These are phyloP conservation scores for Nannoperca australis DNA, from an alignment of 2,797 vertebrate genomes.

Conservation along the genomic window DNA sequence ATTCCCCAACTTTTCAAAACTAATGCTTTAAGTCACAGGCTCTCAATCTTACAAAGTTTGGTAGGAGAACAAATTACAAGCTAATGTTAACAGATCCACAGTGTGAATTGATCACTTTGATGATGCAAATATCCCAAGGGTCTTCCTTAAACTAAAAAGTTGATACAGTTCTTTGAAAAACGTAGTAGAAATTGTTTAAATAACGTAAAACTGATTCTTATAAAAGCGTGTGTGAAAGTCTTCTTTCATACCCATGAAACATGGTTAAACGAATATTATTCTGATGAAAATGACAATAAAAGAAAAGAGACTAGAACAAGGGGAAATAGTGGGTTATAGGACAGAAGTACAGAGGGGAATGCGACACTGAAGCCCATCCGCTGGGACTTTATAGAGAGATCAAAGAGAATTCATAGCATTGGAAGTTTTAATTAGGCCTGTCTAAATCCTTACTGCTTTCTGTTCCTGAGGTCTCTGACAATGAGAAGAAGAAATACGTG, in stretches of 20 bases:
- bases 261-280: constrained; percentile 26
- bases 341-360: constrained; percentile 37
- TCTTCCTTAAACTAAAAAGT: constrained; percentile 26
- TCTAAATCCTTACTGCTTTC: constrained; percentile 58
- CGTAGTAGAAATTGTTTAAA: constrained; percentile 30
- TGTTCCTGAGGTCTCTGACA: constrained; percentile 60
- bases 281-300: constrained; percentile 39
- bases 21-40: constrained; percentile 13
- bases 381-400: constrained; percentile 55
- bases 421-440: constrained; percentile 75
- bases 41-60: constrained; percentile 19
- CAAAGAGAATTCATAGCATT: constrained; percentile 64
- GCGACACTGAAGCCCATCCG: constrained; percentile 46
- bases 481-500: constrained; percentile 45
- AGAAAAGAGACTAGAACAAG: constrained; percentile 12
- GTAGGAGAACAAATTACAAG: neutral
- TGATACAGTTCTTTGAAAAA: constrained; percentile 32
- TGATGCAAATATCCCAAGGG: constrained; percentile 28
- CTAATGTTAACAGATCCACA: constrained; percentile 29
- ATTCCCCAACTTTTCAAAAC: neutral
- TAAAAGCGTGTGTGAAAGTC: neutral
- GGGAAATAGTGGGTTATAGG: constrained; percentile 33
- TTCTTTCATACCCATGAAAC: constrained; percentile 5
- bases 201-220: constrained; percentile 16
- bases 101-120: constrained; percentile 38